Conservation (phyloP, 2,797 vertebrate genomes). For the Rousettus madagascariensis region DNA sequence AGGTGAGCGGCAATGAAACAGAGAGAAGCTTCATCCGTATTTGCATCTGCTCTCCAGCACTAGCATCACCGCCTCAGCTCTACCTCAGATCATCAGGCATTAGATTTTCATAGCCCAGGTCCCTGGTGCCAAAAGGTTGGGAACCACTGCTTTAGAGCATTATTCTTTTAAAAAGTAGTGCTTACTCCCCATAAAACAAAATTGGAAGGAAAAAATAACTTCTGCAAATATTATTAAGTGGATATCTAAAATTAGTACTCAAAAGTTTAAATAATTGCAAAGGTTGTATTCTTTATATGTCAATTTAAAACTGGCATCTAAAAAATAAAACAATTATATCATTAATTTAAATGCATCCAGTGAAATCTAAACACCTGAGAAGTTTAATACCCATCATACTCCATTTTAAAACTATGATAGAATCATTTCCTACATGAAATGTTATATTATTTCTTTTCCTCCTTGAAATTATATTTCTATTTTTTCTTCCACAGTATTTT, state of each 20-base stretch:
- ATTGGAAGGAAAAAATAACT: not conserved
- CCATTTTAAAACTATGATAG: not conserved
- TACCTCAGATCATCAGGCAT: no score
- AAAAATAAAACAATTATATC: not conserved
- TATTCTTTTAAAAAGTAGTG: not conserved
- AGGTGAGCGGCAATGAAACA: no score
- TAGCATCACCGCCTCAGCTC: no score
- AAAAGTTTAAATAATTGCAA: slow-evolving; percentile 32
- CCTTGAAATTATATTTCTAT: slow-evolving; percentile 35
- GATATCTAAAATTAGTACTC: not conserved
- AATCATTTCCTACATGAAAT: not conserved
- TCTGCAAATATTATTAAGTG: slow-evolving; percentile 12
- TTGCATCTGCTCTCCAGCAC: no score
- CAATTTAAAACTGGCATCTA: not conserved
- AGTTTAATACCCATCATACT: not conserved
- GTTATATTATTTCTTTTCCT: not conserved
- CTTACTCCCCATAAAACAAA: not conserved
- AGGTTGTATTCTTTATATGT: not conserved
- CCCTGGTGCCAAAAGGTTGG: not conserved
- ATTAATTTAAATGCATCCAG: slow-evolving; percentile 14
- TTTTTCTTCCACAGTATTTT: slow-evolving; percentile 5
- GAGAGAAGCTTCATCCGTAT: no score
- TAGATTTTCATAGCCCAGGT: no score
- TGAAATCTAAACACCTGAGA: not conserved
- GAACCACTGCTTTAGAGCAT: not conserved